Evolutionary conservation across 1,140 invertebrate species (phyloP).

Genomic region (Lordiphosa stackelbergi): DNA sequence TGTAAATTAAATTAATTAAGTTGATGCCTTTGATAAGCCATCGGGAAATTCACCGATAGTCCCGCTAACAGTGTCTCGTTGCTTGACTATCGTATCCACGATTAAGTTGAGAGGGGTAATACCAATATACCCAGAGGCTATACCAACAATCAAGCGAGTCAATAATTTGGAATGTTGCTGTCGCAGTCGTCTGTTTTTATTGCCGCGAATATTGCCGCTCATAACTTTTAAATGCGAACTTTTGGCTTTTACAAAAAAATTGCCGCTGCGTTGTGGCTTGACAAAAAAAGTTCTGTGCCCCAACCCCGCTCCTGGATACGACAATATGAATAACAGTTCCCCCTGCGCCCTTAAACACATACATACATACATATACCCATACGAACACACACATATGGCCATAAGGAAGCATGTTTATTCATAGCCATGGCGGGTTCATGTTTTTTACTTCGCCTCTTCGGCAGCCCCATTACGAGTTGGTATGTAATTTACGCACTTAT

Average conservation of each 20-base stretch:
- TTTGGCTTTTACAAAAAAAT: constrained; percentile 31
- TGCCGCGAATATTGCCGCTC: constrained; percentile 51
- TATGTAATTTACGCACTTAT: constrained; percentile 37
- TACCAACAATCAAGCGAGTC: constrained; percentile 7
- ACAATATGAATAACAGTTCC: constrained; percentile 6
- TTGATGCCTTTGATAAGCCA: too few species aligned
- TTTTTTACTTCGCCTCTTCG: constrained; percentile 20
- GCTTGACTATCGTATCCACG: neutral
- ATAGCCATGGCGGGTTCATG: constrained; percentile 22
- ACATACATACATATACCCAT: neutral
- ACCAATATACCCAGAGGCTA: constrained; percentile 7
- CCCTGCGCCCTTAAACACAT: constrained; percentile 1
- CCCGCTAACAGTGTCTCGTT: too few species aligned
- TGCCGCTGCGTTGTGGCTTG: constrained; percentile 15
- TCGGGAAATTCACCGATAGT: too few species aligned
- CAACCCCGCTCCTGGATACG: neutral
- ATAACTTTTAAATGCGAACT: constrained; percentile 47
- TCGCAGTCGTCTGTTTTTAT: constrained; percentile 37
- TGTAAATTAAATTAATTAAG: too few species aligned
- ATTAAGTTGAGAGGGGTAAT: neutral
- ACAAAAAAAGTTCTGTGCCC: constrained; percentile 20
- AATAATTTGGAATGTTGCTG: constrained; percentile 26
- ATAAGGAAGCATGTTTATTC: constrained; percentile 30
- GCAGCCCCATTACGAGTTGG: constrained; percentile 18
- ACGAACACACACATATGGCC: neutral